A percentile compares a stretch with the other conserved stretches of the same genome.
phyloP scores from a whole-genome alignment of 2,797 vertebrate species.

The Syngnathus rostellatus region DNA sequence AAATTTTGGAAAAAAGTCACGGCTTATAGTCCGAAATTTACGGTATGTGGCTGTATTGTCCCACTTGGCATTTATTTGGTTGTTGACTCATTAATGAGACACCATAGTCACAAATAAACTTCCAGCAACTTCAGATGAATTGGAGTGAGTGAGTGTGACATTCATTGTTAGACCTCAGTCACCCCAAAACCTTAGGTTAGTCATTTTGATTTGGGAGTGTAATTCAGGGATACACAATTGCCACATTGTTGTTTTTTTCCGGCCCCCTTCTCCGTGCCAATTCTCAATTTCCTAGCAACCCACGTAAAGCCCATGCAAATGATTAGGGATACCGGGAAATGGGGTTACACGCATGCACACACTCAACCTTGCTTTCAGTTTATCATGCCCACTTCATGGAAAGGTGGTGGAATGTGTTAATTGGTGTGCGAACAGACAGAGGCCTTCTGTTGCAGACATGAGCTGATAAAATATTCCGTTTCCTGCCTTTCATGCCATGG shows the following conservation, averaged over 20 bases:
- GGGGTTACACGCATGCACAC: constrained; percentile 16
- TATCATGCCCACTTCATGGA: background rate
- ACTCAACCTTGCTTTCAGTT: constrained; percentile 16
- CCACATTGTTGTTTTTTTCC: constrained; percentile 36
- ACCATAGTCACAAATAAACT: background rate
- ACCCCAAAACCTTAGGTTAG: constrained; percentile 31
- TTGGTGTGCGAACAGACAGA: constrained; percentile 17
- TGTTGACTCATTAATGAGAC: background rate
- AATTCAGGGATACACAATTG: constrained; percentile 32
- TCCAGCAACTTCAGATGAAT: background rate
- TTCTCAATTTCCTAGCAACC: constrained; percentile 23
- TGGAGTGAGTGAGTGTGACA: background rate
- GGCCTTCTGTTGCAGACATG: constrained; percentile 2
- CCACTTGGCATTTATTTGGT: background rate
- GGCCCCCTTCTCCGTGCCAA: constrained; percentile 11
- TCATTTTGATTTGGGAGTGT: constrained; percentile 29
- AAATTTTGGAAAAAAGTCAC: background rate
- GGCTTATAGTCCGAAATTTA: too few species aligned
- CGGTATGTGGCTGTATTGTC: background rate
- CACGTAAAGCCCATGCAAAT: constrained; percentile 13
- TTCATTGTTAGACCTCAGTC: constrained; percentile 7
- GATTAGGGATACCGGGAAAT: constrained; percentile 22
- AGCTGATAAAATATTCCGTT: constrained; percentile 7
- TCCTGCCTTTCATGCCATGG: constrained; percentile 16
- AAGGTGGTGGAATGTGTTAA: constrained; percentile 45